phyloP scores from a whole-genome alignment of 1,140 invertebrate genomes.

The Trachymyrmex cornetzi region DNA sequence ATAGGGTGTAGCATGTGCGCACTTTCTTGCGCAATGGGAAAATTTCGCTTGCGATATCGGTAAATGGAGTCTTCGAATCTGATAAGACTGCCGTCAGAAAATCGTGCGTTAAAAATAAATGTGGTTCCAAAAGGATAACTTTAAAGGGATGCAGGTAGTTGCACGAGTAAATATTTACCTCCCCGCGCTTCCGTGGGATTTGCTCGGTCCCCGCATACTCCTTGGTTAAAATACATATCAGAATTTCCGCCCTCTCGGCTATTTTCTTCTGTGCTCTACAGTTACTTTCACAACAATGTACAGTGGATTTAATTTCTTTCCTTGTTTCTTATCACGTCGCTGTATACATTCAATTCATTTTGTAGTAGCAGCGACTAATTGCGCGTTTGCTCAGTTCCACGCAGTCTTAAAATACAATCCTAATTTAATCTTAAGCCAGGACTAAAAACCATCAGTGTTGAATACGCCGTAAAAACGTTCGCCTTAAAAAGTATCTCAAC shows the following conservation, averaged over 20 bases:
- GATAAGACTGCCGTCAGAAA: conserved; percentile 36
- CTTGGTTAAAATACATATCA: conserved; percentile 60
- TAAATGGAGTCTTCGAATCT: conserved; percentile 2
- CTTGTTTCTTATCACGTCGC: neutral
- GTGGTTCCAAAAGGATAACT: conserved; percentile 38
- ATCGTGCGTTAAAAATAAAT: conserved; percentile 53
- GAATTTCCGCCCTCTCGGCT: conserved; percentile 33
- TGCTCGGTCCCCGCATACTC: conserved; percentile 42
- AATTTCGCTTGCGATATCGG: conserved; percentile 11
- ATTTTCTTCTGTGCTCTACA: conserved; percentile 22
- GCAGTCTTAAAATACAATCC: neutral
- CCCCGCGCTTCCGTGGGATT: conserved; percentile 51
- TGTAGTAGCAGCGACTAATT: conserved; percentile 7
- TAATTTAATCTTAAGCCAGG: conserved; percentile 14
- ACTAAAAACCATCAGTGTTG: conserved; percentile 16
- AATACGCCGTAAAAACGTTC: conserved; percentile 9
- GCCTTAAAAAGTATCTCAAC: neutral
- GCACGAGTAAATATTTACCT: conserved; percentile 56
- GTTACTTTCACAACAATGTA: conserved; percentile 33
- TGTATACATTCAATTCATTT: conserved; percentile 4
- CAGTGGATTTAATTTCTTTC: conserved; percentile 52
- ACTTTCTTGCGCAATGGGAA: neutral
- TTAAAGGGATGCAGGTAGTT: conserved; percentile 55
- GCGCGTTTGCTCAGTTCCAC: neutral
- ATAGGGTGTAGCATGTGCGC: neutral